Percentiles rank a stretch among this genome's conserved stretches.
Evolutionary conservation across 2,888 invertebrate genomes (phyloP).

Genomic region (Gasteruption jaculator): DNA sequence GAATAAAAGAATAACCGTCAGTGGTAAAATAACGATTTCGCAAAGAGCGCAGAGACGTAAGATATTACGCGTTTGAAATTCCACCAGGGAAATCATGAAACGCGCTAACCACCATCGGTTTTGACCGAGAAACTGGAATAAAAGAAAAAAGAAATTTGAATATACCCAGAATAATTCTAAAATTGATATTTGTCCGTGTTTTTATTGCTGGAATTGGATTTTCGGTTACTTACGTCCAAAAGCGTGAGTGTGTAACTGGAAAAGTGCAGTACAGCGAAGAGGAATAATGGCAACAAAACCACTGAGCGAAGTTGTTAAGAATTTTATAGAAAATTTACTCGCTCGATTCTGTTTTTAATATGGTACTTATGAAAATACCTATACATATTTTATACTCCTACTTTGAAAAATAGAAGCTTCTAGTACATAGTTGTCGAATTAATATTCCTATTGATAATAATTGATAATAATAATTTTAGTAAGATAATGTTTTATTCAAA

Average conservation of each 20-base stretch:
- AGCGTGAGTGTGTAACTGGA: slow-evolving; percentile 86
- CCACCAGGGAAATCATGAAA: slow-evolving; percentile 80
- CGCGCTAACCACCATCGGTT: slow-evolving; percentile 87
- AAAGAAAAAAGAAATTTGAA: slow-evolving; percentile 9
- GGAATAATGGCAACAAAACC: slow-evolving; percentile 82
- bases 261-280: slow-evolving; percentile 90
- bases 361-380: no score
- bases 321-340: no score
- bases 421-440: no score
- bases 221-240: slow-evolving; percentile 76
- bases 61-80: slow-evolving; percentile 86
- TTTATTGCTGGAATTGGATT: no score
- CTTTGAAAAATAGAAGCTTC: no score
- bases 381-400: no score
- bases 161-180: no score
- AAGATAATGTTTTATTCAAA: no score
- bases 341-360: no score
- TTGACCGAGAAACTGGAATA: slow-evolving; percentile 77
- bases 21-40: slow-evolving; percentile 89
- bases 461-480: no score
- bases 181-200: no score
- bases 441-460: no score
- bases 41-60: slow-evolving; percentile 86
- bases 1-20: slow-evolving; percentile 74
- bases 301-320: slow-evolving; percentile 64